Evolutionary conservation across 1,140 invertebrate genomes (phyloP), one percentile per base, ranked within the genome.

Genomic region (Schmidtea mediterranea): DNA sequence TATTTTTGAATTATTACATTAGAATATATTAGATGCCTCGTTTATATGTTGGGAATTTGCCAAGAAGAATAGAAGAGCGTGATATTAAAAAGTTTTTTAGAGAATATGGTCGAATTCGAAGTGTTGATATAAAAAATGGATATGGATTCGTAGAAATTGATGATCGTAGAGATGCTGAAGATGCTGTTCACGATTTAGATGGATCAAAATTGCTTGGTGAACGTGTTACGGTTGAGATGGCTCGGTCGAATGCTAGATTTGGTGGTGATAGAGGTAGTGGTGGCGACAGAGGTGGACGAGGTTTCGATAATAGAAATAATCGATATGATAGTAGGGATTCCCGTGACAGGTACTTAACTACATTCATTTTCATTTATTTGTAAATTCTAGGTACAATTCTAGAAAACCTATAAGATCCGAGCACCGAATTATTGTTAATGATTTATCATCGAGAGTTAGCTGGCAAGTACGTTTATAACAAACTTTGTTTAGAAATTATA

Each of bases 121-220:
- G 95, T 66, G 78, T 97, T 57, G 75, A 92, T 55, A 78, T 97
- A 59, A 95, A 95, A 72, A 92, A 92, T 73, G 89, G 89, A 58
- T 97, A 92, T 71, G 87, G 87, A 55, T 97, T 95, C 77, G 84
- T 95, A 69, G 89, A 95, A 74, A 95, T 95, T 71, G 87, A 94
- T 65, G 83, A 92, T 66, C 79, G 83, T 61, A 75, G 86, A 66
- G 89, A 95, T 74, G 89, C 89, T 40, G 86, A 94, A 67, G 89
- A 95, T 73, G 89, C 87, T 22, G 82, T 92, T 1, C 90, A 92
- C 70, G 87, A 94, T 65, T 66, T 94, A 52, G 92, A 95, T 71
- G 89, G 87, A 37, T 86, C 87, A 69, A 83, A 92, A 62, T 69
- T 95, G 52, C 71, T 84, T 52, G 87, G 87, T 43, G 86, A 92